Base-by-base conservation (phyloP, 2,113 vertebrate genomes). In the Sylvilagus bachmani region DNA sequence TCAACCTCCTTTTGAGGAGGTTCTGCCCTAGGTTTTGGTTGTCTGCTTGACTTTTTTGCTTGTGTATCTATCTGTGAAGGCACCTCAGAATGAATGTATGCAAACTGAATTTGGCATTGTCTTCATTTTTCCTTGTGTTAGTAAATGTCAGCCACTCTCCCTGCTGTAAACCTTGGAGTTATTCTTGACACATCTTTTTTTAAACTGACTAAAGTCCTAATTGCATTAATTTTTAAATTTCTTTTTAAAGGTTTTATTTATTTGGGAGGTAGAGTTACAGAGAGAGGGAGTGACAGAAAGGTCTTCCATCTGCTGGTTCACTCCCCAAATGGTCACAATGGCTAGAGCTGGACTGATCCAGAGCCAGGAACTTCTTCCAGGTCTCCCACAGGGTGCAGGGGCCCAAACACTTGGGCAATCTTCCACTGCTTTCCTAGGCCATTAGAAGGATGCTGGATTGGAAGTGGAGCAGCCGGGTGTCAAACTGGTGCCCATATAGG, bases 51-150 rank as follows among this genome's bases (percentile, higher is more conserved):
- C 44, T 78, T 29, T 96, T 44, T 44, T 44, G 7, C 44, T 44
- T 44, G 44, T 6, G 7, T 44, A 44, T 44, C 44, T 44, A 44
- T 44, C 44, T 78, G 83, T 90, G 86, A 96, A 82, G 67, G 51
- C n/a, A 82, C 17, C 27, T 89, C 74, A 86, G 70, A 89, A 53
- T 86, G 79, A 95, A 89, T 8, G 33, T 84, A 51, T 7, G 19
- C 27, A 97, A 77, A 81, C 69, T 86, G 85, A 95, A 91, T 89
- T 95, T 96, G 49, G 93, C 29, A 66, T 93, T 87, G 66, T 86
- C 38, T 92, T 92, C 86, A 82, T 38, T 79, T n/a, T 78, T 92
- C 31, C 29, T 83, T 90, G 33, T 82, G 31, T 71, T 94, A 69
- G n/a, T 87, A 87, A 93, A 64, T 74, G 58, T 2, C 58, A 38